Percentiles rank a stretch among this genome's conserved stretches.
phyloP scores from a whole-genome alignment of 2,888 invertebrate species.

The Arctia plantaginis region DNA sequence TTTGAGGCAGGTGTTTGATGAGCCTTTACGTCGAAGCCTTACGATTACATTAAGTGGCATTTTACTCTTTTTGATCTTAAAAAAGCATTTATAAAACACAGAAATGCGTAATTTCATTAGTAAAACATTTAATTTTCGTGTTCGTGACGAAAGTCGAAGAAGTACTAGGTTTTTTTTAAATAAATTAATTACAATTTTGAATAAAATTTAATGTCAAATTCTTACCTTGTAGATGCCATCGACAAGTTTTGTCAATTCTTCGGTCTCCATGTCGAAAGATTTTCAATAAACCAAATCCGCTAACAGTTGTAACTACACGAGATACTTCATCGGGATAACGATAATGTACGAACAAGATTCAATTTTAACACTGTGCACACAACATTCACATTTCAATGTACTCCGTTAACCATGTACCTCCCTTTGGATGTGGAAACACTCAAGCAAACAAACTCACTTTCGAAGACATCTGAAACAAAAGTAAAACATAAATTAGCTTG shows the following conservation, averaged over 20 bases:
- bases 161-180: neutral
- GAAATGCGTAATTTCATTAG: neutral
- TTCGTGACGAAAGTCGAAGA: neutral
- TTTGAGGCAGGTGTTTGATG: slow-evolving; percentile 58
- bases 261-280: slow-evolving; percentile 90
- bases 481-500: slow-evolving; percentile 59
- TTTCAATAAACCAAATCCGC: slow-evolving; percentile 69
- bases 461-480: slow-evolving; percentile 83
- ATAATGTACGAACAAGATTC: slow-evolving; percentile 68
- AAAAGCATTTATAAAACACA: neutral
- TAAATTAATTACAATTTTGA: neutral
- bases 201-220: slow-evolving; percentile 25
- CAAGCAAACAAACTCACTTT: slow-evolving; percentile 74
- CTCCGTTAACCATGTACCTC: slow-evolving; percentile 59
- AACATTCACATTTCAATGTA: slow-evolving; percentile 83
- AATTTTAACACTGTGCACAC: slow-evolving; percentile 77
- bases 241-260: slow-evolving; percentile 95
- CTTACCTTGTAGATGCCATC: slow-evolving; percentile 96
- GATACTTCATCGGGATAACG: slow-evolving; percentile 79
- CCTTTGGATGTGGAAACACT: slow-evolving; percentile 69
- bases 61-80: slow-evolving; percentile 16
- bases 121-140: neutral
- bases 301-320: slow-evolving; percentile 72
- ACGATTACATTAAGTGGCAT: slow-evolving; percentile 49
- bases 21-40: slow-evolving; percentile 33